Evolutionary conservation across 2,797 vertebrate genomes (phyloP).

Genomic region (Ctenosaura bakeri): DNA sequence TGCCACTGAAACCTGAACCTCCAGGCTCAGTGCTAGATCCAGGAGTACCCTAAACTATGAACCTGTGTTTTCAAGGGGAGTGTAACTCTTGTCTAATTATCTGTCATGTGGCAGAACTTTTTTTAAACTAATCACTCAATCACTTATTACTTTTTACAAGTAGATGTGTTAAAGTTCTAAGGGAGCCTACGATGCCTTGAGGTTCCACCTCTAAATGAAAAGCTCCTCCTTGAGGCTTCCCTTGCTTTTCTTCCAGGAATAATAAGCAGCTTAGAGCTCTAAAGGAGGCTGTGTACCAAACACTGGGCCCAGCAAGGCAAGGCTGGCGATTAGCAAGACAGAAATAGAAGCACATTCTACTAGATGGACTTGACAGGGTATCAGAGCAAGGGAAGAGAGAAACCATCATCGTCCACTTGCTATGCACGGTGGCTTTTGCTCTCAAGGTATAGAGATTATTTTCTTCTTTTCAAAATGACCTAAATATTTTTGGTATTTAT

Average conservation of each 20-base stretch:
- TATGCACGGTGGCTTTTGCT: neutral
- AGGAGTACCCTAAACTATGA: no score
- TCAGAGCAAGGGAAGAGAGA: neutral
- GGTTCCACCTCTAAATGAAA: neutral
- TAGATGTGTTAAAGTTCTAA: neutral
- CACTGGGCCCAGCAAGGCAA: constrained; percentile 13
- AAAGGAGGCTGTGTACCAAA: constrained; percentile 41
- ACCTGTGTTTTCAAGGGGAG: no score
- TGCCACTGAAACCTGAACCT: no score
- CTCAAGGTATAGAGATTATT: neutral
- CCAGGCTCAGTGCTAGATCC: no score
- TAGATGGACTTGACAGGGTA: neutral
- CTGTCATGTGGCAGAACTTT: neutral
- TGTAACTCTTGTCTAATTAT: no score
- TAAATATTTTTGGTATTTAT: neutral
- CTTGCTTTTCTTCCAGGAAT: constrained; percentile 1
- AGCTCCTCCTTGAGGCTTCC: neutral
- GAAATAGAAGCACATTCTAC: constrained; percentile 36
- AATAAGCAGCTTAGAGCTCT: constrained; percentile 38
- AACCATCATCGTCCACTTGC: neutral
- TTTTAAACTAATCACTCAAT: neutral
- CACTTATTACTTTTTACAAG: neutral
- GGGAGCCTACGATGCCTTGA: neutral
- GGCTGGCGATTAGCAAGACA: constrained; percentile 32
- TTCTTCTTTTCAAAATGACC: neutral